Conservation (phyloP, 2,113 vertebrate genomes). For the Oncorhynchus kisutch region DNA sequence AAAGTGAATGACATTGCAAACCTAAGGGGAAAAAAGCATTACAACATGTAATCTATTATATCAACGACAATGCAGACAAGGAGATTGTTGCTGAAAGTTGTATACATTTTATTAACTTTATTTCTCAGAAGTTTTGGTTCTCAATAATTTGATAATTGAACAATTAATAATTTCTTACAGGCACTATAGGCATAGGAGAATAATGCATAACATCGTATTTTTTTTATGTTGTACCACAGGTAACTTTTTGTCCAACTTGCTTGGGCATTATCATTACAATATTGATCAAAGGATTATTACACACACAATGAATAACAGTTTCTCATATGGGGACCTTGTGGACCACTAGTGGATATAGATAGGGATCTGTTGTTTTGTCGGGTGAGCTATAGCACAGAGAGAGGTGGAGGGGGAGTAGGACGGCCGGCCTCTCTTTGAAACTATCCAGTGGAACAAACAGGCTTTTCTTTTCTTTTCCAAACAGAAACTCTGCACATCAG, state of each 20-base stretch:
- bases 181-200: too few relatives aligned
- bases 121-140: too few relatives aligned
- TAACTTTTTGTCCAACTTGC: neutral
- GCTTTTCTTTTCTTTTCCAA: constrained; percentile 72
- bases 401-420: constrained; percentile 29
- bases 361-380: constrained; percentile 70
- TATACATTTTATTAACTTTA: too few relatives aligned
- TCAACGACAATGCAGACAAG: too few relatives aligned
- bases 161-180: too few relatives aligned
- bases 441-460: constrained; percentile 77
- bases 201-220: too few relatives aligned
- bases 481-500: constrained; percentile 76
- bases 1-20: too few relatives aligned
- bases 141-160: too few relatives aligned
- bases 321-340: neutral
- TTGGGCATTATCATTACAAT: neutral
- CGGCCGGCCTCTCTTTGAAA: constrained; percentile 59
- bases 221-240: too few relatives aligned
- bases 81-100: too few relatives aligned
- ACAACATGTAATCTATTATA: too few relatives aligned
- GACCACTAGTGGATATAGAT: constrained; percentile 46
- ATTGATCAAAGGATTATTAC: neutral
- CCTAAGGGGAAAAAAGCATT: too few relatives aligned
- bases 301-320: neutral
- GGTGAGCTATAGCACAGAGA: constrained; percentile 49